Evolutionary conservation across 2,797 vertebrate genomes (phyloP), one percentile per base, ranked within the genome.

Genomic region (Phaenicophaeus curvirostris): DNA sequence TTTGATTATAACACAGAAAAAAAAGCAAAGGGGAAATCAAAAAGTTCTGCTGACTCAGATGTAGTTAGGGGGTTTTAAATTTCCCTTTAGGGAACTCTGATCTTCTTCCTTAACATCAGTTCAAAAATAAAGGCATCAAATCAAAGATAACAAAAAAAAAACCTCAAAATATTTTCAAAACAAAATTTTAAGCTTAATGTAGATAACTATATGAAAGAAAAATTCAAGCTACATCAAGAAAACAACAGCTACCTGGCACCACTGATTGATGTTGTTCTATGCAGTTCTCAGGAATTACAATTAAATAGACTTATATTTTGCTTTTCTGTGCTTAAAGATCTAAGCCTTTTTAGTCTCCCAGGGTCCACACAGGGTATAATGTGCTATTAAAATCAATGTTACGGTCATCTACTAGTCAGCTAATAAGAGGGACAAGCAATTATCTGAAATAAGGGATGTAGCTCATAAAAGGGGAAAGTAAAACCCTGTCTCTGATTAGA

Each of bases 301-400:
- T 55, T 33, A 85, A 90, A 75, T 16, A 61, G 18, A 77, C 58
- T 61, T 54, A 18, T 4, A 39, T 50, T 83, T 94, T 85, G 48
- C 8, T 59, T 85, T 74, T 51, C 61, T 62, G 5, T 68, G 23
- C 53, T 76, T 21, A 73, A 78, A 82, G 62, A 61, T 41, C 13
- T 53, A 13, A 31, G 42, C 18, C 28, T 81, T 91, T 94, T 75
- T 50, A 50, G 30, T 67, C 66, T 93, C 73, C 44, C 33, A 91
- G 35, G 28, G 62, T 86, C 58, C n/a, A 69, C 35, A 35, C 11
- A 57, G 27, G 16, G 30, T 69, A 42, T 62, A 90, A 96, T 35
- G 28, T 58, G 53, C 54, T 84, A 86, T 84, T 84, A 78, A 89
- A 89, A 92, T 92, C 92, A 89, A 92, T 81, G 51, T 67, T 91